A percentile compares a stretch with the other conserved stretches of the same genome.
Conservation (phyloP, 2,113 vertebrate genomes). For the Myiopsitta monachus region DNA sequence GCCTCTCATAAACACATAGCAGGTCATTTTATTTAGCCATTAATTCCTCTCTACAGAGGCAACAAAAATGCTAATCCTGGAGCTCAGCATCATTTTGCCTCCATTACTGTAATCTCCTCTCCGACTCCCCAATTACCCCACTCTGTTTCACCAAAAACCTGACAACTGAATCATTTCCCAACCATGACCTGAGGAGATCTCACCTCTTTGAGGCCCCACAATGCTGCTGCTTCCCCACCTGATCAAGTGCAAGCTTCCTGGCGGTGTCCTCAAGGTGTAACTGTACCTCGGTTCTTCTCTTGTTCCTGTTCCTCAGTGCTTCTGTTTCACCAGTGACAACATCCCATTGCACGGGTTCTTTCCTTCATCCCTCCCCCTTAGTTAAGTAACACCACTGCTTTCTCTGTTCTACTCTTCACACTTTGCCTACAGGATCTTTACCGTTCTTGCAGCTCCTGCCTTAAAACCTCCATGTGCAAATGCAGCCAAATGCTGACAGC, state of each 20-base stretch:
- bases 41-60: neutral
- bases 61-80: neutral
- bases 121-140: neutral
- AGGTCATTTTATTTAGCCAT: neutral
- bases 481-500: neutral
- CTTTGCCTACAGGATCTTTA: neutral
- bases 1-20: neutral
- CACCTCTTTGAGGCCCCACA: neutral
- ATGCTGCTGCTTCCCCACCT: neutral
- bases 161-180: neutral
- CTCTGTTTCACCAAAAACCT: neutral
- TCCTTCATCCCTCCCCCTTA: neutral
- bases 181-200: neutral
- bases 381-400: neutral
- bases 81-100: neutral
- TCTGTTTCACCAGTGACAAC: neutral
- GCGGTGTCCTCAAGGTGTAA: neutral
- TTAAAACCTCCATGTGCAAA: neutral
- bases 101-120: neutral
- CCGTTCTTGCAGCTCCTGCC: neutral
- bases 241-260: neutral
- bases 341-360: neutral
- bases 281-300: neutral
- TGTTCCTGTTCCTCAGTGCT: rapidly evolving
- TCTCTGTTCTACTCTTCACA: neutral